A percentile compares a stretch with the other conserved stretches of the same genome.
Evolutionary conservation across 2,888 invertebrate genomes (phyloP).

Genomic region (Sicus ferrugineus): DNA sequence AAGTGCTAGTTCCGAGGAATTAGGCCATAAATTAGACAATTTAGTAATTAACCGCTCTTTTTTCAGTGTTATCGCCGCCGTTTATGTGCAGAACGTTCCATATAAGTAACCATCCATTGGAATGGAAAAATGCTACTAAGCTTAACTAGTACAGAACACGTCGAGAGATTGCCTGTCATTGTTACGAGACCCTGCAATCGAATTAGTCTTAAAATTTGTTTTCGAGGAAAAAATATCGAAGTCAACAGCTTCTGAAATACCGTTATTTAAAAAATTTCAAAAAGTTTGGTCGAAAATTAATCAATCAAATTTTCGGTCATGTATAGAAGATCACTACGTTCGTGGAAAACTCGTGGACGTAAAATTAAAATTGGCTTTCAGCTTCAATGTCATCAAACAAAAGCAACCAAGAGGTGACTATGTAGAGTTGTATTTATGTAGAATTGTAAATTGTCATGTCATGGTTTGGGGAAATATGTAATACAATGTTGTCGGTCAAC

Average conservation of each 20-base stretch:
- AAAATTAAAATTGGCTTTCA: no score
- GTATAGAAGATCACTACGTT: neutral
- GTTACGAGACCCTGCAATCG: neutral
- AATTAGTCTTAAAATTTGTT: neutral
- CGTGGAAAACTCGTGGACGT: no score
- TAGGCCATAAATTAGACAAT: neutral
- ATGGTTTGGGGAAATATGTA: no score
- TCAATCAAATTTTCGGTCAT: neutral
- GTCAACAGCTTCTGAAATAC: neutral
- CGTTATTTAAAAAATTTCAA: neutral
- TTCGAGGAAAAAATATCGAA: neutral
- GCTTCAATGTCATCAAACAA: no score
- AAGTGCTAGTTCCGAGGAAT: neutral
- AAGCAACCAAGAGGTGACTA: no score
- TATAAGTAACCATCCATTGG: neutral
- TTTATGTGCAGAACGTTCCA: neutral
- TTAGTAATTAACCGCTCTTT: neutral
- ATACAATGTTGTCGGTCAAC: no score
- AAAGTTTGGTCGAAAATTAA: neutral
- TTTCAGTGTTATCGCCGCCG: neutral
- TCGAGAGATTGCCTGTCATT: neutral
- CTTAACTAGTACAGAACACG: neutral
- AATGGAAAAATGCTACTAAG: neutral
- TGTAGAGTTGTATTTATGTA: no score
- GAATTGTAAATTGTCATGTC: no score